phyloP scores from a whole-genome alignment of 2,797 vertebrate genomes.

The Podargus strigoides region DNA sequence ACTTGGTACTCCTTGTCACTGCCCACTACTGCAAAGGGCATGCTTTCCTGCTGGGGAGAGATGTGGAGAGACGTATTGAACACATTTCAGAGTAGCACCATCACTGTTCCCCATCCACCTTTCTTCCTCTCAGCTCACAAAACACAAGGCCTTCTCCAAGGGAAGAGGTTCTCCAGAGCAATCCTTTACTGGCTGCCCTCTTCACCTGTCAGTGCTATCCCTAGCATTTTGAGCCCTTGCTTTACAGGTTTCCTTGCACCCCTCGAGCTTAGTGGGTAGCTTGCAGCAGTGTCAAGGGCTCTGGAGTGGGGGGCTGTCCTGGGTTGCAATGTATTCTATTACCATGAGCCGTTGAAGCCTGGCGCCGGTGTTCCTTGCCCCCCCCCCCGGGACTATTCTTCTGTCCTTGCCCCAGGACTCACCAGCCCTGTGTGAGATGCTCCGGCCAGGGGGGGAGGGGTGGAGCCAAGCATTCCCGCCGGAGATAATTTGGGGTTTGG shows the following conservation, averaged over 20 bases:
- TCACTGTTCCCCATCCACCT: neutral
- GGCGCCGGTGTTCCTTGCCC: too few relatives aligned
- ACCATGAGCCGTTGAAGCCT: too few relatives aligned
- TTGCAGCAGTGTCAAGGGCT: neutral
- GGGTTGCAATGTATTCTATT: too few relatives aligned
- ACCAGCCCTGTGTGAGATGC: too few relatives aligned
- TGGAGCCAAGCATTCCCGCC: too few relatives aligned
- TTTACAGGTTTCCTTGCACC: neutral
- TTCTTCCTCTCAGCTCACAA: neutral
- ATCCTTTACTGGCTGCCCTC: neutral
- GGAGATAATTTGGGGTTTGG: too few relatives aligned
- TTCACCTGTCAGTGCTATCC: neutral
- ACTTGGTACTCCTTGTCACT: conserved; percentile 98
- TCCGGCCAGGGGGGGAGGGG: too few relatives aligned
- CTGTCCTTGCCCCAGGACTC: too few relatives aligned
- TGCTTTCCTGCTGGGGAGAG: conserved; percentile 85
- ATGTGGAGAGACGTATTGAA: neutral
- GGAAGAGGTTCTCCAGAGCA: neutral
- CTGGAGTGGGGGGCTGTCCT: neutral
- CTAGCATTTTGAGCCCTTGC: neutral
- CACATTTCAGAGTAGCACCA: neutral
- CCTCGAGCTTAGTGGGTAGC: neutral
- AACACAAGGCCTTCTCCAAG: neutral
- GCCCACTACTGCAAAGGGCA: conserved; percentile 97
- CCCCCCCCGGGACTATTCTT: too few relatives aligned